Evolutionary conservation across 2,797 vertebrate species (phyloP).

Genomic region (Euphonia xanthogaster): DNA sequence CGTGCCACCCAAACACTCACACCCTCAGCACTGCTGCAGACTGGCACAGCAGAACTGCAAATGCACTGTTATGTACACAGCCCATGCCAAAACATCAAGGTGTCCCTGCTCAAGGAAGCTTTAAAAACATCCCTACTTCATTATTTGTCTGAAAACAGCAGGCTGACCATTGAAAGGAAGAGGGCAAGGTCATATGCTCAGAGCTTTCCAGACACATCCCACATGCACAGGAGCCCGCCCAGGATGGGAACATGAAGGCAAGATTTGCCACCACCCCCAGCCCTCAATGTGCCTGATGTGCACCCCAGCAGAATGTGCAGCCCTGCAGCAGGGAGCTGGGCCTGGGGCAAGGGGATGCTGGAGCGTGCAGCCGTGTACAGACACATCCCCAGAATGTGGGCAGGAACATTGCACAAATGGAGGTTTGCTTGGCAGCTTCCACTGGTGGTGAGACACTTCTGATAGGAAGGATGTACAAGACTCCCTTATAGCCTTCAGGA

Average conservation of each 20-base stretch:
- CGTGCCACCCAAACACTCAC: background rate
- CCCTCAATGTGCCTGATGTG: fast-evolving
- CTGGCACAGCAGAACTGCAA: background rate
- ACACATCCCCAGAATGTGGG: background rate
- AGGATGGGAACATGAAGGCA: background rate
- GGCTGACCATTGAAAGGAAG: background rate
- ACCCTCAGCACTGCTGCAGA: background rate
- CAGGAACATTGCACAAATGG: background rate
- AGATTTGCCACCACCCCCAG: background rate
- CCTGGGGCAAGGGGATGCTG: background rate
- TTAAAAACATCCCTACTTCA: background rate
- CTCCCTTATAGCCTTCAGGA: background rate
- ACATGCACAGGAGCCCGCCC: fast-evolving
- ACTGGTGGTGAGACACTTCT: background rate
- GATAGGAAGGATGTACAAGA: background rate
- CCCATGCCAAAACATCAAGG: background rate
- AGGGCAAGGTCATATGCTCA: background rate
- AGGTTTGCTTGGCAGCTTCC: background rate
- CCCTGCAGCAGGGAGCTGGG: background rate
- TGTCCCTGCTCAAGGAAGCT: background rate
- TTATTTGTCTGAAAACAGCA: background rate
- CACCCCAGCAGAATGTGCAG: background rate
- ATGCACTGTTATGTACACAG: background rate
- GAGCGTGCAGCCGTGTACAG: fast-evolving
- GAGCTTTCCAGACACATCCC: background rate